phyloP scores from a whole-genome alignment of 2,888 invertebrate species.

The Volucella bombylans region DNA sequence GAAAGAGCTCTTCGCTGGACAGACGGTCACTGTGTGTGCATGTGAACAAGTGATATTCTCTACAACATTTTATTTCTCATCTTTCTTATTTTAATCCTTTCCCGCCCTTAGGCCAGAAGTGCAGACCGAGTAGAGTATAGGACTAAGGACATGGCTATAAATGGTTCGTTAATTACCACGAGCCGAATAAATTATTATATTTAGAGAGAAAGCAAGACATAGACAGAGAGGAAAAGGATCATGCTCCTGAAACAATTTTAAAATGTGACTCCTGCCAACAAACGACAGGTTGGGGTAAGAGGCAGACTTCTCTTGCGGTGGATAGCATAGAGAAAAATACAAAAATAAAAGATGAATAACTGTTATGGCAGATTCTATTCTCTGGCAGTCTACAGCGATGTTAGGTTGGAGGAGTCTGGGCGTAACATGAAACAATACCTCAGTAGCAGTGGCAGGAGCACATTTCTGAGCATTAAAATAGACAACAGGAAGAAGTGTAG shows the following conservation, averaged over 20 bases:
- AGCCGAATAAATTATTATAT: conserved; percentile 73
- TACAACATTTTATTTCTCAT: conserved; percentile 80
- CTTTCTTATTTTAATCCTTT: conserved; percentile 81
- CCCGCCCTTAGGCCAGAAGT: conserved; percentile 74
- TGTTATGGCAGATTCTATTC: conserved; percentile 67
- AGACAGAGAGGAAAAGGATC: conserved; percentile 38
- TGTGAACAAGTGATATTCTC: conserved; percentile 42
- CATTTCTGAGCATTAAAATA: conserved; percentile 19
- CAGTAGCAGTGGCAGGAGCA: conserved; percentile 28
- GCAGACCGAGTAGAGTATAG: conserved; percentile 40
- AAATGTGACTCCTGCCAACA: conserved; percentile 44
- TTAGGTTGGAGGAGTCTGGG: conserved; percentile 24
- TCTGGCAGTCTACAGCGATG: conserved; percentile 7
- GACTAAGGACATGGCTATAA: conserved; percentile 66
- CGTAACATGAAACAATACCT: conserved; percentile 68
- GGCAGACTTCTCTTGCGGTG: neutral
- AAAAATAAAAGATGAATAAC: conserved; percentile 73
- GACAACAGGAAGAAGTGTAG: conserved; percentile 61
- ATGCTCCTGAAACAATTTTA: conserved; percentile 62
- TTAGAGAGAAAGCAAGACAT: conserved; percentile 17
- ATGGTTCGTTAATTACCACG: conserved; percentile 73
- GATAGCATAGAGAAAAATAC: conserved; percentile 50
- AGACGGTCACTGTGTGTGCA: conserved; percentile 16
- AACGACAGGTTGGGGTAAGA: neutral
- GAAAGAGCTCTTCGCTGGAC: conserved; percentile 49